Base-by-base conservation (phyloP, 2,113 vertebrate species). In the Pionites leucogaster region DNA sequence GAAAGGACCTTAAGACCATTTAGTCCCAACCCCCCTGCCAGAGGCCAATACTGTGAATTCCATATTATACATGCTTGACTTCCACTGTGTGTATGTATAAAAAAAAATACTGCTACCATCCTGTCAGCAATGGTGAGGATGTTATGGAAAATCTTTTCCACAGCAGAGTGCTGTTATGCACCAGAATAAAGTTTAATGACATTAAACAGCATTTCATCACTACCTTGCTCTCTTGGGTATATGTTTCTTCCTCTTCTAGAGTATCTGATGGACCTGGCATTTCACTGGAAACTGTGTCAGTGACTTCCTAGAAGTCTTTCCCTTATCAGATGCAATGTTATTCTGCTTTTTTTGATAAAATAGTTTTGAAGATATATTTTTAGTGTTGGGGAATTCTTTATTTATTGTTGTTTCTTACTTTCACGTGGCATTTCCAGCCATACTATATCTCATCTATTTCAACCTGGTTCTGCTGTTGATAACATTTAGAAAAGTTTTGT, bases 361-460 rank as follows among this genome's bases (percentile, higher is more conserved):
- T 14, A 63, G 1, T 3, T 49, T 79, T 46, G 59, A 53, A 71
- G 2, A 4, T 28, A 10, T 52, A 33, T 37, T 59, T 67, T 76
- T 59, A 70, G 13, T 27, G 3, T 3, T 0, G n/a, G 19, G 9
- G 8, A 3, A 2, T 18, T 46, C 17, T 49, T 39, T 25, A 57
- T 46, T 35, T 33, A 4, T 50, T 41, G 37, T 47, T 37, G 2
- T 27, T 86, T 49, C 41, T 88, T 63, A 27, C 7, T 71, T 79
- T 22, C 28, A 13, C 42, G 8, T n/a, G 6, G 0, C 10, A 65
- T 86, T 76, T 71, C 17, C 22, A 86, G 10, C 2, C 1, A 24
- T 49, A 46, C 11, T 17, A 6, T 37, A 42, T 13, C 42, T 82
- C 17, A 25, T 46, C 11, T 72, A 80, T 41, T 76, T 83, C 31